Percentiles rank a stretch among this genome's conserved stretches.
These are phyloP conservation scores for Pheosia gnoma DNA, from an alignment of 2,888 invertebrate genomes.

Conservation along the genomic window DNA sequence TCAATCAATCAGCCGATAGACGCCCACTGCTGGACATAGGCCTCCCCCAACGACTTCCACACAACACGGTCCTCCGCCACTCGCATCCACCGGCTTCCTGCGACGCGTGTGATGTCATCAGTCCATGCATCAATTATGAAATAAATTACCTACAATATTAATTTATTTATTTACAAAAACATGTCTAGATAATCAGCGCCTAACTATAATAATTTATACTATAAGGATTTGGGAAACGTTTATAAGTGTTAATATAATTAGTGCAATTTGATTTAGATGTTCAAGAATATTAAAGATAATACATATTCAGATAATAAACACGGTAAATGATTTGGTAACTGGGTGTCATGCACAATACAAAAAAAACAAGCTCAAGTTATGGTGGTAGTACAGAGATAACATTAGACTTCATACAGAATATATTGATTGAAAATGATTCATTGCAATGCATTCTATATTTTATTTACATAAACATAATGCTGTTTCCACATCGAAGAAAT, in stretches of 20 bases:
- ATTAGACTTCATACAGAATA: conserved; percentile 32
- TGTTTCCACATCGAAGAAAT: not conserved
- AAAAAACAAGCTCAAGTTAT: conserved; percentile 17
- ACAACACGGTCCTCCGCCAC: too few relatives aligned
- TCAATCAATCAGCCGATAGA: too few relatives aligned
- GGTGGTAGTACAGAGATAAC: conserved; percentile 16
- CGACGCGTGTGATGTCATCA: too few relatives aligned
- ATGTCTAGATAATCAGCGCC: conserved; percentile 32
- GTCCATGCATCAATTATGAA: conserved; percentile 45
- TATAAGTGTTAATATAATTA: conserved; percentile 21
- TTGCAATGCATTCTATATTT: conserved; percentile 34
- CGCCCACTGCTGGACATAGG: too few relatives aligned
- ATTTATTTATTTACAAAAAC: conserved; percentile 47
- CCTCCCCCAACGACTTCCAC: too few relatives aligned
- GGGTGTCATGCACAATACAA: conserved; percentile 18
- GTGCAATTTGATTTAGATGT: conserved; percentile 38
- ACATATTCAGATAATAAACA: conserved; percentile 23
- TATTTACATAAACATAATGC: conserved; percentile 6
- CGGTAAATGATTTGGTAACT: conserved; percentile 37
- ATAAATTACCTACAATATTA: conserved; percentile 49
- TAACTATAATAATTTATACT: conserved; percentile 29
- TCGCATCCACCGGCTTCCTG: too few relatives aligned
- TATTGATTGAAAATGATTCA: conserved; percentile 44
- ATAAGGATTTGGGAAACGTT: conserved; percentile 24
- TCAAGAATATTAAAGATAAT: conserved; percentile 13